Base-by-base conservation (phyloP, 2,888 invertebrate genomes). In the Acholoe squamosa region DNA sequence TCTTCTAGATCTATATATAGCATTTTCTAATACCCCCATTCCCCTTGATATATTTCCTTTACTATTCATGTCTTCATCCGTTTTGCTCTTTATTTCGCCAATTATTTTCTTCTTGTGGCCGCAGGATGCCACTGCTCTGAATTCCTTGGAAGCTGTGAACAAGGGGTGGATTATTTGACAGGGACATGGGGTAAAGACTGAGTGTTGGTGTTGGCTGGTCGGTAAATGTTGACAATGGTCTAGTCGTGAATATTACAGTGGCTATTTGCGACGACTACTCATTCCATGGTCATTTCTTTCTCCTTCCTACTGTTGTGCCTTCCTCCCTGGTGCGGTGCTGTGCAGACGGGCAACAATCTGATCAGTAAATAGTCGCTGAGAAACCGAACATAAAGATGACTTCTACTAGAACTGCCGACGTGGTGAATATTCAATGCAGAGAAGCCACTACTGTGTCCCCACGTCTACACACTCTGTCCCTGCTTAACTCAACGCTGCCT, bases 221-320 rank as follows among this genome's bases (percentile, higher is more conserved):
- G 71, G 71, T 28, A 71, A 71, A 71, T 71, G 71, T 71, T 71
- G 71, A 71, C 71, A 71, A 16, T 71, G 28, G 71, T 28, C 71
- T 0, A 22, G 71, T 71, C 71, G 28, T 71, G 71, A 71, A 71
- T 71, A 71, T 71, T 71, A 71, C 71, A 71, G 71, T 25, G 1
- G 28, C 28, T 71, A 25, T 71, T 71, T 71, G 71, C 71, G 71
- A 71, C 71, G 71, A 71, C 71, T 71, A 28, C 28, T 71, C 28
- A 71, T 71, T 71, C 71, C 28, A 0, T 71, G 5, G 16, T 7
- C 71, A 25, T 28, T 3, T 14, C 71, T 19, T 43, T 43, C 43
- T 43, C 61, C 61, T n/a, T 19, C 19, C 43, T 61, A 7, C 61
- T 19, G 61, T 43, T 43, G 5, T 19, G 5, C 61, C 61, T 61